phyloP scores from a whole-genome alignment of 2,888 invertebrate species.

The Pecten maximus region DNA sequence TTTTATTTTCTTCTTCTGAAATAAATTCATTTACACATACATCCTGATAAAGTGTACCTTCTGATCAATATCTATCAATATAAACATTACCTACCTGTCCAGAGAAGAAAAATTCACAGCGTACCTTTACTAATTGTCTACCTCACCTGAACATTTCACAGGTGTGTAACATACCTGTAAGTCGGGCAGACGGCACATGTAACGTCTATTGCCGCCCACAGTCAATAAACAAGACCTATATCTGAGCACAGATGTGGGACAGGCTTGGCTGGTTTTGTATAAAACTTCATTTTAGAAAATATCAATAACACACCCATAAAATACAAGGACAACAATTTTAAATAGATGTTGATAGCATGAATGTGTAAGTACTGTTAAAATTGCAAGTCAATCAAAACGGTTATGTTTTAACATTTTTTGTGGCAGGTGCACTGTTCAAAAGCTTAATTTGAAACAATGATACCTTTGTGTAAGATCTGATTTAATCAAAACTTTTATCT shows the following conservation, averaged over 20 bases:
- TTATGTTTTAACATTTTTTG: too few species aligned
- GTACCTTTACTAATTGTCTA: not conserved
- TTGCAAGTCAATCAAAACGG: not conserved
- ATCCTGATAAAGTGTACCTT: too few species aligned
- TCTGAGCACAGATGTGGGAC: not conserved
- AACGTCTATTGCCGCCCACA: not conserved
- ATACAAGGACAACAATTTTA: not conserved
- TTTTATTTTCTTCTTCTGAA: too few species aligned
- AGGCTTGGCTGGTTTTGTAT: not conserved
- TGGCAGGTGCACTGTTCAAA: too few species aligned
- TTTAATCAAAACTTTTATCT: too few species aligned
- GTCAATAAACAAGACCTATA: not conserved
- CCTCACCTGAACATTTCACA: slow-evolving; percentile 14
- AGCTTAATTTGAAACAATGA: too few species aligned
- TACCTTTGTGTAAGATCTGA: too few species aligned
- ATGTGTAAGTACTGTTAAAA: not conserved
- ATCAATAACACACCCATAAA: not conserved
- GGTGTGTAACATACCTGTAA: not conserved
- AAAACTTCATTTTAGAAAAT: not conserved
- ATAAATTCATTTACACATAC: too few species aligned
- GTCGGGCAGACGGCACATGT: not conserved
- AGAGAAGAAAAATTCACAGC: not conserved
- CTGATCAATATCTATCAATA: too few species aligned
- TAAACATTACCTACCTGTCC: not conserved
- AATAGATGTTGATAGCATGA: not conserved